These are phyloP conservation scores for Botia kubotai DNA, from an alignment of 2,797 vertebrate genomes.

Conservation along the genomic window DNA sequence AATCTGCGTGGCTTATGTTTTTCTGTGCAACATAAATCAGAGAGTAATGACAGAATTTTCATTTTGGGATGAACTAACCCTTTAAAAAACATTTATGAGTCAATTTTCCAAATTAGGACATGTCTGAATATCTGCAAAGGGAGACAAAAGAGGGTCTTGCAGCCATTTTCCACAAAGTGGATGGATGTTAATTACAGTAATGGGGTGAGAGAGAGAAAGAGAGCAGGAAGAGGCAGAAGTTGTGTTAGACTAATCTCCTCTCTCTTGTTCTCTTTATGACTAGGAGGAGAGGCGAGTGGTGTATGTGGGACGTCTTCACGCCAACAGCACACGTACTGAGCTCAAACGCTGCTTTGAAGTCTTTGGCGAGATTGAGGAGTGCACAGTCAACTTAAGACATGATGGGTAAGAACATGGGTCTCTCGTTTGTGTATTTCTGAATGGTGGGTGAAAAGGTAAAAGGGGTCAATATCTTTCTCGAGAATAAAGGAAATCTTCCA, in stretches of 20 bases:
- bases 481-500: constrained; percentile 36
- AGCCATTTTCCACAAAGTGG: constrained; percentile 37
- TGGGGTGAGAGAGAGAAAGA: constrained; percentile 43
- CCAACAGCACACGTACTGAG: constrained; percentile 91
- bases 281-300: constrained; percentile 97
- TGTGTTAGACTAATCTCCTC: constrained; percentile 47
- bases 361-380: constrained; percentile 99
- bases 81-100: not conserved
- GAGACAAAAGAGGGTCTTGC: constrained; percentile 53
- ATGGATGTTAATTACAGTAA: constrained; percentile 54
- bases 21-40: not conserved
- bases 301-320: constrained; percentile 93
- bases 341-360: constrained; percentile 96
- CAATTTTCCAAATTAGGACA: not conserved
- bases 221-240: constrained; percentile 18
- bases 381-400: constrained; percentile 92
- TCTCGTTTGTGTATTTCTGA: constrained; percentile 63
- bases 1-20: no score
- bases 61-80: no score
- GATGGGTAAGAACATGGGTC: constrained; percentile 90
- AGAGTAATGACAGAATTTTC: not conserved
- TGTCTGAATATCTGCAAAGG: not conserved
- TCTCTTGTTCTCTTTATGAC: constrained; percentile 65
- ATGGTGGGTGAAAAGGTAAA: constrained; percentile 17
- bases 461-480: constrained; percentile 38